Percentiles rank a stretch among this genome's conserved stretches.
These are phyloP conservation scores for Apamea epomidion DNA, from an alignment of 2,888 invertebrate genomes.

Conservation along the genomic window DNA sequence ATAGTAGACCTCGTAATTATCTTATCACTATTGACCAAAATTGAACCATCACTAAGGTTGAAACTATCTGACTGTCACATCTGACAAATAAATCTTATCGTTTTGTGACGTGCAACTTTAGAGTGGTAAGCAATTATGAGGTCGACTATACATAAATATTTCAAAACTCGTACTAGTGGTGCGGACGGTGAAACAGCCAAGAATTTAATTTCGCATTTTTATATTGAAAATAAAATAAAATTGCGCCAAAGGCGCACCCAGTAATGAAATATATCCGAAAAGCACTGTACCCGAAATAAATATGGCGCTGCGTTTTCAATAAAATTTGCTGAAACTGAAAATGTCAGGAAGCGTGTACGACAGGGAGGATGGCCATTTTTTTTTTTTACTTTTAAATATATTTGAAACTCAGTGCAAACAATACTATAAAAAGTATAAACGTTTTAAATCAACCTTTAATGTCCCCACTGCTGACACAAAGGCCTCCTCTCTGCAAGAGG, in stretches of 20 bases:
- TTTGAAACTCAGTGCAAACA: neutral
- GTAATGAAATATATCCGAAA: constrained; percentile 18
- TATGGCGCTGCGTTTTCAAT: constrained; percentile 17
- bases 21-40: neutral
- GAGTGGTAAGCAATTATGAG: neutral
- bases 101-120: neutral
- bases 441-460: no score
- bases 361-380: neutral
- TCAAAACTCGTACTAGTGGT: neutral
- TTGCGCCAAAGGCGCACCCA: neutral
- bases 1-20: neutral
- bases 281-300: constrained; percentile 8
- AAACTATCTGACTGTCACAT: neutral
- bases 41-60: neutral
- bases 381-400: neutral
- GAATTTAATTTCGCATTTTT: constrained; percentile 32
- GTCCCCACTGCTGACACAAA: no score
- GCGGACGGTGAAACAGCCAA: neutral
- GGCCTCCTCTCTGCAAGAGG: no score
- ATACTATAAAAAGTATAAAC: no score
- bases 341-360: neutral
- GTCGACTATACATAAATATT: neutral
- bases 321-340: constrained; percentile 13
- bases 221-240: constrained; percentile 26
- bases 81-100: neutral